Evolutionary conservation across 2,113 vertebrate genomes (phyloP).

Genomic region (Rhinogobius similis): DNA sequence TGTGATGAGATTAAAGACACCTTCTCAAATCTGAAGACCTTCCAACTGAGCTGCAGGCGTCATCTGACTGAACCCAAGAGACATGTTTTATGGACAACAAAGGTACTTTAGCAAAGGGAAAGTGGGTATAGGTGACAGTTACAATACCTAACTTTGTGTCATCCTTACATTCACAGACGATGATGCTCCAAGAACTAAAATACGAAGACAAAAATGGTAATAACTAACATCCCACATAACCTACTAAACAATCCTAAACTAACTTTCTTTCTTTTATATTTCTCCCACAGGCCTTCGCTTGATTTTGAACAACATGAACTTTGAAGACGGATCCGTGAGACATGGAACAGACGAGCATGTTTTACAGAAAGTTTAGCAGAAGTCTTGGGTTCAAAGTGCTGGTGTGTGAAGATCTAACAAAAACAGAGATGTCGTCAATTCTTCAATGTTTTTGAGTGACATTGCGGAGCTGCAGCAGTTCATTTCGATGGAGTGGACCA

Average conservation of each 20-base stretch:
- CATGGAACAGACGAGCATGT: conserved; percentile 66
- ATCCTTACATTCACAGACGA: conserved; percentile 23
- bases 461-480: conserved; percentile 17
- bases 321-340: conserved; percentile 57
- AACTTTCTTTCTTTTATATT: conserved; percentile 35
- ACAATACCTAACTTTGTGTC: not conserved
- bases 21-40: conserved; percentile 25
- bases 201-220: not conserved
- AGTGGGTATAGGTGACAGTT: not conserved
- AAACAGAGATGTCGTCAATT: conserved; percentile 59
- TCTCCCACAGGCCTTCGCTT: conserved; percentile 81
- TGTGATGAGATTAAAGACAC: conserved; percentile 11
- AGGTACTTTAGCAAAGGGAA: conserved; percentile 31
- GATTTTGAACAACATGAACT: conserved; percentile 86
- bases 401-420: conserved; percentile 65
- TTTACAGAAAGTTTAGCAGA: conserved; percentile 72
- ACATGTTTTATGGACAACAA: not conserved
- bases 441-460: conserved; percentile 40
- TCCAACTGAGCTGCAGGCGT: fast-evolving
- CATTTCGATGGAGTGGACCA: conserved; percentile 48
- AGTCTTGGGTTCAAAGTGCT: conserved; percentile 79
- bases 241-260: too few species aligned
- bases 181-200: not conserved
- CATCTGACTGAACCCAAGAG: not conserved
- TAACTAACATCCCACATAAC: not conserved